A percentile compares a stretch with the other conserved stretches of the same genome.
Evolutionary conservation across 2,888 invertebrate species (phyloP).

Genomic region (Sthenelais limicola): DNA sequence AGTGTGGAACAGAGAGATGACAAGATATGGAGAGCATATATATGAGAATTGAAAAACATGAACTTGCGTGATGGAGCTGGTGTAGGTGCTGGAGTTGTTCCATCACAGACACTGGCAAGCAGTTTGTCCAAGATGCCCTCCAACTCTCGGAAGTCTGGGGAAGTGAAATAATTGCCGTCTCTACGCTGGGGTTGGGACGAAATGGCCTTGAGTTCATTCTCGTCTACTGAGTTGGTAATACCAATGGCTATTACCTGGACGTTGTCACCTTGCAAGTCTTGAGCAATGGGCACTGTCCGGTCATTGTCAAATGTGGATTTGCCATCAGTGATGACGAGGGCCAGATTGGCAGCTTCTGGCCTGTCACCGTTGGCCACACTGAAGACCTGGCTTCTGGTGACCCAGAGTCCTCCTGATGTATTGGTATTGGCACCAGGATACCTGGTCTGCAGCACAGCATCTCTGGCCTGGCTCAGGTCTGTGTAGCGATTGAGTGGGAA

Average conservation of each 20-base stretch:
- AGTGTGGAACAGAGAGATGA: too few relatives aligned
- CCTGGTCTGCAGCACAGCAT: conserved; percentile 20
- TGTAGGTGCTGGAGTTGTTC: conserved; percentile 6
- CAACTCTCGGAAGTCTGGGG: conserved; percentile 46
- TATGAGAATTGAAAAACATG: too few relatives aligned
- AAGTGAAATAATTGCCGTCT: conserved; percentile 50
- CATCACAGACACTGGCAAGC: conserved; percentile 8
- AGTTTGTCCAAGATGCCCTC: conserved; percentile 8
- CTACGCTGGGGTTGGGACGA: conserved; percentile 45
- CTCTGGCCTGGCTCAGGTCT: not conserved
- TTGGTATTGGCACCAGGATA: conserved; percentile 44
- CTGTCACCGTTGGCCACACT: conserved; percentile 38
- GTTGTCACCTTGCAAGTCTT: conserved; percentile 7
- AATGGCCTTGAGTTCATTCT: conserved; percentile 41
- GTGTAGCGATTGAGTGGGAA: conserved; percentile 20
- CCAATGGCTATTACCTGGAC: conserved; percentile 41
- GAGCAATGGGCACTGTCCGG: conserved; percentile 37
- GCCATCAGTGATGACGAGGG: conserved; percentile 46
- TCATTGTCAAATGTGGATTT: conserved; percentile 23
- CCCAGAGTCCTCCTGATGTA: conserved; percentile 39
- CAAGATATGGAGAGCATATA: too few relatives aligned
- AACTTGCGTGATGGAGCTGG: too few relatives aligned
- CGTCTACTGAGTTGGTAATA: conserved; percentile 39
- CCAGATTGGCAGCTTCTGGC: conserved; percentile 39
- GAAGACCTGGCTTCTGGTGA: conserved; percentile 19